Percentiles rank a stretch among this genome's conserved stretches.
These are phyloP conservation scores for Drosophila helvetica DNA, from an alignment of 2,888 invertebrate genomes.

Conservation along the genomic window DNA sequence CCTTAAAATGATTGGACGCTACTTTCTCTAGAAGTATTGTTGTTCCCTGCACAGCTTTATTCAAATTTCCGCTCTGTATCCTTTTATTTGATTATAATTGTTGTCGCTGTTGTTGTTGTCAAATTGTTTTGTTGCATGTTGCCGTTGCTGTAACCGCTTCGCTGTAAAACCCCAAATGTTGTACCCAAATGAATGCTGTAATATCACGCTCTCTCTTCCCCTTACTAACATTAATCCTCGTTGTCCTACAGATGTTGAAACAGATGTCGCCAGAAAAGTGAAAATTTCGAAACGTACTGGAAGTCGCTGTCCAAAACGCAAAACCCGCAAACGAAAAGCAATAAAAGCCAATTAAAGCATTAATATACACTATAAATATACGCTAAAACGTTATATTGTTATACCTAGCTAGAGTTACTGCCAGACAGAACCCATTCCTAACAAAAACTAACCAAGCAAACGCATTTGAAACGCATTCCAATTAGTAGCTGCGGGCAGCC, in stretches of 20 bases:
- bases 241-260: constrained; percentile 66
- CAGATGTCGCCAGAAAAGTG: constrained; percentile 52
- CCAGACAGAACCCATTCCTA: constrained; percentile 22
- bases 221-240: constrained; percentile 36
- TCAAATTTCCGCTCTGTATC: constrained; percentile 36
- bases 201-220: constrained; percentile 46
- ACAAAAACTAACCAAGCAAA: constrained; percentile 63
- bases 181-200: not conserved
- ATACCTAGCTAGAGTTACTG: constrained; percentile 61
- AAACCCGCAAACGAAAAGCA: constrained; percentile 55
- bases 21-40: too few relatives aligned
- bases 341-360: constrained; percentile 59
- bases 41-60: constrained; percentile 11
- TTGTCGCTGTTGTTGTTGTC: constrained; percentile 38
- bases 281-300: constrained; percentile 53
- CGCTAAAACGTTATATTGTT: constrained; percentile 46
- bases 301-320: constrained; percentile 13
- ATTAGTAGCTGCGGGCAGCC: constrained; percentile 70
- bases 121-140: constrained; percentile 43
- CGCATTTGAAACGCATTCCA: constrained; percentile 67
- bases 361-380: constrained; percentile 31
- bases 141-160: constrained; percentile 27
- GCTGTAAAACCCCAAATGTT: constrained; percentile 14
- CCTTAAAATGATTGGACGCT: not conserved
- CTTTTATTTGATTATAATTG: constrained; percentile 26